These are phyloP conservation scores for Caenorhabditis imperialis DNA, from an alignment of 2,888 invertebrate genomes.

Conservation along the genomic window DNA sequence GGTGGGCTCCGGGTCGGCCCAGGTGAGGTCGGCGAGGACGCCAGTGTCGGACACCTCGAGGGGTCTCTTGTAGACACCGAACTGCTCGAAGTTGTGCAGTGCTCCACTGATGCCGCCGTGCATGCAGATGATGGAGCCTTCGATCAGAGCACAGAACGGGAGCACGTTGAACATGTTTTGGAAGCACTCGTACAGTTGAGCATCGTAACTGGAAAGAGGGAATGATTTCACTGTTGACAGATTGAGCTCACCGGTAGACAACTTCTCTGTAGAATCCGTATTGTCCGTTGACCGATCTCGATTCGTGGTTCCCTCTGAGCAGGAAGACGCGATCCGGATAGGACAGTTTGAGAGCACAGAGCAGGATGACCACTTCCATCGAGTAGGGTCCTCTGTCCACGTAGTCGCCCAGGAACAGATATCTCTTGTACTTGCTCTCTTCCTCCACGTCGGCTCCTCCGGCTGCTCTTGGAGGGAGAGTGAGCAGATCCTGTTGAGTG, in stretches of 20 bases:
- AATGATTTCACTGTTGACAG: neutral
- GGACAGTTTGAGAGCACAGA: slow-evolving; percentile 88
- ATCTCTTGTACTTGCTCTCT: slow-evolving; percentile 81
- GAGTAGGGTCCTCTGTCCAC: slow-evolving; percentile 94
- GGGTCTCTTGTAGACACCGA: slow-evolving; percentile 81
- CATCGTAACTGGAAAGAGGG: slow-evolving; percentile 24
- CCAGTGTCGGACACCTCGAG: slow-evolving; percentile 82
- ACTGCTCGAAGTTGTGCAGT: slow-evolving; percentile 73
- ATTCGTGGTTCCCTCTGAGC: slow-evolving; percentile 97
- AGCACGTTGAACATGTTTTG: slow-evolving; percentile 88
- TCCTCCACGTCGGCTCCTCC: slow-evolving; percentile 3
- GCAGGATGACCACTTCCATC: slow-evolving; percentile 82
- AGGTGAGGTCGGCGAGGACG: slow-evolving; percentile 80
- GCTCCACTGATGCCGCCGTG: slow-evolving; percentile 83
- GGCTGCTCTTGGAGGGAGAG: neutral
- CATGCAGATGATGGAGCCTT: slow-evolving; percentile 86
- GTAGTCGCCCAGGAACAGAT: slow-evolving; percentile 95
- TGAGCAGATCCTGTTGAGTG: neutral
- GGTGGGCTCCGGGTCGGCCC: slow-evolving; percentile 70
- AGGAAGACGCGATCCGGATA: slow-evolving; percentile 89
- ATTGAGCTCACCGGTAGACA: slow-evolving; percentile 84
- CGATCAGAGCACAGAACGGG: slow-evolving; percentile 95
- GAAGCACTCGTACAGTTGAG: slow-evolving; percentile 57
- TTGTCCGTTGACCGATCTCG: slow-evolving; percentile 83
- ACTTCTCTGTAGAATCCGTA: slow-evolving; percentile 74